Base-by-base conservation (phyloP, 2,113 vertebrate species). In the Halcyon senegalensis region DNA sequence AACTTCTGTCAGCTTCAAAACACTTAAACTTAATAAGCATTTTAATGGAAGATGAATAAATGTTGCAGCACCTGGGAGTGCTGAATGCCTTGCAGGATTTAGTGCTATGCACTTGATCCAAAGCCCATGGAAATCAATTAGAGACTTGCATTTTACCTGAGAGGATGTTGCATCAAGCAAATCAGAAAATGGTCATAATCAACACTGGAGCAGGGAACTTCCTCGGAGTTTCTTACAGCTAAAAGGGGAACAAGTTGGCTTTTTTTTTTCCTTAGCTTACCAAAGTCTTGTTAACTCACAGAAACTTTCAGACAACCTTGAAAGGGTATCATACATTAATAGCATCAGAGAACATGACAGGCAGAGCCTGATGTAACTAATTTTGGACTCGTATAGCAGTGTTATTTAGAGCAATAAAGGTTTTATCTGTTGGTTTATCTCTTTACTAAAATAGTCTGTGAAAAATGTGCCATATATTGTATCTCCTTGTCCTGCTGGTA, bases 381-480 rank as follows among this genome's bases (percentile, higher is more conserved):
- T 93, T 94, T 96, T 96, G 76, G 82, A 69, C 41, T 67, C 35
- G 43, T 63, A 35, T 77, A 85, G 83, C 37, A 79, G 33, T 59
- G 25, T 75, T 94, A 64, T 94, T 96, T 90, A 94, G 56, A 80
- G 66, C 60, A 87, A 87, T 78, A 94, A 78, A 87, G 16, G 18
- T 84, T 96, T 92, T 95, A 64, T 89, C 73, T 91, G n/a, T 70
- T 83, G 43, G 37, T 86, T 92, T 80, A 70, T 92, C 64, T 93
- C 82, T 92, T 96, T 96, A 92, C 72, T 84, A 51, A 93, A 90
- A 84, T 35, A 77, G 59, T 83, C 1, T 2, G 51, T 67, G 62
- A 86, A 94, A 94, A 93, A 84, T 67, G 3, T 90, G 72, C 37
- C 59, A 48, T 81, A 14, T 74, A 72, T 80, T 80, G 8, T 35